Conservation (phyloP, 2,888 invertebrate species). For the Drosophila kambysellisi region DNA sequence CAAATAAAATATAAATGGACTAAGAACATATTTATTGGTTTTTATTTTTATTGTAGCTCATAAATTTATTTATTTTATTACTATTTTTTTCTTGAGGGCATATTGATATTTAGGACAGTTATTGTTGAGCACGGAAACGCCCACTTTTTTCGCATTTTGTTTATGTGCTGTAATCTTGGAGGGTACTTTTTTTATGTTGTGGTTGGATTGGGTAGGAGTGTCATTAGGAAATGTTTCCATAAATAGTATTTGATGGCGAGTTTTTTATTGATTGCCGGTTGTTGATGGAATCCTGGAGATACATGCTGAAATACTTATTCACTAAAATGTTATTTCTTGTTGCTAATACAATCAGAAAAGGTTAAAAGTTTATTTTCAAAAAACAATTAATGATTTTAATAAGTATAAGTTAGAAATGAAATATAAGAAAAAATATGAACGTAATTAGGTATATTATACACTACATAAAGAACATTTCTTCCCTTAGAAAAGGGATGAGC, state of each 20-base stretch:
- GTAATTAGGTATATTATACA: not conserved
- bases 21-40: slow-evolving; percentile 65
- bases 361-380: not conserved
- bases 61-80: slow-evolving; percentile 70
- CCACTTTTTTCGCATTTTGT: slow-evolving; percentile 49
- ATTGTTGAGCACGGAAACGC: slow-evolving; percentile 74
- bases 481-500: not conserved
- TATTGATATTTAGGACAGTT: slow-evolving; percentile 75
- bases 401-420: not conserved
- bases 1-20: slow-evolving; percentile 22
- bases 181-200: slow-evolving; percentile 19
- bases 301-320: not conserved
- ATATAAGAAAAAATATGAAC: no score
- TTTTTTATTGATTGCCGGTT: slow-evolving; percentile 36
- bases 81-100: slow-evolving; percentile 45
- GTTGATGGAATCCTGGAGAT: slow-evolving; percentile 9
- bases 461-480: not conserved
- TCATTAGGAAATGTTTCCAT: slow-evolving; percentile 22
- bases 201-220: slow-evolving; percentile 24
- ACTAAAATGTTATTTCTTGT: no score
- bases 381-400: not conserved
- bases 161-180: slow-evolving; percentile 48
- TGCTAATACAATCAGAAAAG: not conserved
- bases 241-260: slow-evolving; percentile 13
- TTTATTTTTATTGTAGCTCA: slow-evolving; percentile 74